Evolutionary conservation across 2,888 invertebrate species (phyloP), one percentile per base, ranked within the genome.

Genomic region (Pyralis farinalis): DNA sequence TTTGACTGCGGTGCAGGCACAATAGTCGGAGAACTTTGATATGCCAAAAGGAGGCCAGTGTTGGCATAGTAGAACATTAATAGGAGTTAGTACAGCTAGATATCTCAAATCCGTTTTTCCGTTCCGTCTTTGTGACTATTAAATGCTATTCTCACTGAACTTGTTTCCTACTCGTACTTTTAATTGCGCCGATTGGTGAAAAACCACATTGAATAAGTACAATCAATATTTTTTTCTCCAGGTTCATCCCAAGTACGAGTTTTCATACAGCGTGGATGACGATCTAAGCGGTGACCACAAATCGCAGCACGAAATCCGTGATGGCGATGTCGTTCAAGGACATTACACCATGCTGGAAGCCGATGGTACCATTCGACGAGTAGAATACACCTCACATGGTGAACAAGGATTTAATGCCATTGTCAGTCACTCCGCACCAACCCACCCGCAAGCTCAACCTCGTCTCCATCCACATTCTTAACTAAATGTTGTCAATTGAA

Each of bases 261-360:
- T 77, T 63, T 75, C 75, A 42, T 88, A 87, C 56, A 82, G 84
- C 0, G 85, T 81, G 0, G 73, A 84, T 45, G 90, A 90, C 43
- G 64, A 68, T 2, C 85, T 88, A 47, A 82, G 86, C 37, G 90
- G 88, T 7, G 89, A 89, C 68, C 75, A 83, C 58, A 88, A 89
- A 66, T 78, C 79, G 54, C 89, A 89, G 58, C 65, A 74, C 36
- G 88, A 89, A 65, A 68, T 73, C 51, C 73, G 79, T 41, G 82
- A 86, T 64, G 91, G 91, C 10, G 85, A 91, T 51, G 83, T 78
- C 12, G 91, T 91, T 43, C 80, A 85, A 62, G 91, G 91, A 37
- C 85, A 90, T 46, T 91, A 91, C 67, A 85, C 82, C 12, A 67
- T 90, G 43, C 81, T 83, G 49, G 90, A 90, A 51, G 82, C 90